Percentiles rank a stretch among this genome's conserved stretches.
phyloP scores from a whole-genome alignment of 2,888 invertebrate genomes.

The Drosophila infuscata region DNA sequence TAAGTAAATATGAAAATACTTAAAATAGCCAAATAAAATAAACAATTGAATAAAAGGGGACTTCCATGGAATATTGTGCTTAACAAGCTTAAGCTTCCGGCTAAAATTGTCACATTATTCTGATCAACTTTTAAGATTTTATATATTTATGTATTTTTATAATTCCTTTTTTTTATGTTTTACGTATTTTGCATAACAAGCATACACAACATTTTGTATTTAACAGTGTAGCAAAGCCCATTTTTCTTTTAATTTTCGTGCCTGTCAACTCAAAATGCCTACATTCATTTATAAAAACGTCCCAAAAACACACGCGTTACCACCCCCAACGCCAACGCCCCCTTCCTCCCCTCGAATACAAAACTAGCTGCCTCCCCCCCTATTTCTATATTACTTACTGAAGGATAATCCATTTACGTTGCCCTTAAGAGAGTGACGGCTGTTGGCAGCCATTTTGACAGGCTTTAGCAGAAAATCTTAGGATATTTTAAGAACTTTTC shows the following conservation, averaged over 20 bases:
- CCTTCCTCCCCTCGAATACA: neutral
- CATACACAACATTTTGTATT: neutral
- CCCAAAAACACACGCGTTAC: conserved; percentile 50
- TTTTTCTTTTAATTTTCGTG: conserved; percentile 82
- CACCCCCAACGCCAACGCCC: neutral
- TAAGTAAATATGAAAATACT: neutral
- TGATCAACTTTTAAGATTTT: neutral
- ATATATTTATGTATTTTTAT: neutral
- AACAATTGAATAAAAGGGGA: neutral
- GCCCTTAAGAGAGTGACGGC: conserved; percentile 40
- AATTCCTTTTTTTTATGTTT: neutral
- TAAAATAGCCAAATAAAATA: neutral
- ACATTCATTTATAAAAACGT: conserved; percentile 75
- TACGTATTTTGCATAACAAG: neutral
- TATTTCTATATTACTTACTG: neutral
- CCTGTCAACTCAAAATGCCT: conserved; percentile 82
- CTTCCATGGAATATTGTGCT: neutral
- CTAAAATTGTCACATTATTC: neutral
- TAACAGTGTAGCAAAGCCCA: conserved; percentile 63
- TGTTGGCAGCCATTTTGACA: conserved; percentile 52
- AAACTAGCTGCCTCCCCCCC: neutral
- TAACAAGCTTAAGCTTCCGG: neutral
- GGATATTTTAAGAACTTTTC: neutral
- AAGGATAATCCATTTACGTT: conserved; percentile 78
- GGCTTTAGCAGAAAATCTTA: neutral